These are phyloP conservation scores for Sminthurinus aureus DNA, from an alignment of 2,888 invertebrate species.

Conservation along the genomic window DNA sequence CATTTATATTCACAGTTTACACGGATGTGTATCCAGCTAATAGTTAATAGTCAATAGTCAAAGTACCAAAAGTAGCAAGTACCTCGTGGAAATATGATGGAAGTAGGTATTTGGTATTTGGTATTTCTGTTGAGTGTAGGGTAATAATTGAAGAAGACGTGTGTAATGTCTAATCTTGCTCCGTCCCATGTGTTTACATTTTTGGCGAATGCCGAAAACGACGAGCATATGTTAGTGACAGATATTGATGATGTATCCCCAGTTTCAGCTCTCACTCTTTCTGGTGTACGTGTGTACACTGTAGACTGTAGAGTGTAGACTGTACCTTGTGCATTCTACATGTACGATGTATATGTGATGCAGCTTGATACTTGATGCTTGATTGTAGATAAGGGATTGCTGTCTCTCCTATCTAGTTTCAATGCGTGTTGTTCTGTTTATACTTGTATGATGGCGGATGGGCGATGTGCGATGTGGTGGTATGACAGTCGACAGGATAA, in stretches of 20 bases:
- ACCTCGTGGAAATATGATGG: constrained; percentile 27
- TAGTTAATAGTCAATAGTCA: neutral
- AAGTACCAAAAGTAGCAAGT: neutral
- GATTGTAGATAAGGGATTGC: no score
- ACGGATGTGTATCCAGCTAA: neutral
- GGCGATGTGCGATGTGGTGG: no score
- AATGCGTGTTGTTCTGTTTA: no score
- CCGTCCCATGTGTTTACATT: constrained; percentile 13
- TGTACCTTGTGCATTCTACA: no score
- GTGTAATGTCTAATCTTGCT: constrained; percentile 19
- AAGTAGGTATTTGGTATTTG: constrained; percentile 3
- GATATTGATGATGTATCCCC: constrained; percentile 59
- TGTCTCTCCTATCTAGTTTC: no score
- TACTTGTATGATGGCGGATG: no score
- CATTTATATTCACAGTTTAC: neutral
- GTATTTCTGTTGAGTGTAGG: neutral
- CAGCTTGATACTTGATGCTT: neutral
- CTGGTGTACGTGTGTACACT: no score
- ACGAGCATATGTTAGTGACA: constrained; percentile 59
- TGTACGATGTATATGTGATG: no score
- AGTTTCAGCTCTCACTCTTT: constrained; percentile 29
- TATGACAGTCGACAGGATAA: no score
- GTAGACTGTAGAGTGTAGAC: no score
- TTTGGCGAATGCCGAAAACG: constrained; percentile 42
- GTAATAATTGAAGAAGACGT: constrained; percentile 14